Evolutionary conservation across 1,140 invertebrate species (phyloP).

Genomic region (Pseudomyrmex pallidus): DNA sequence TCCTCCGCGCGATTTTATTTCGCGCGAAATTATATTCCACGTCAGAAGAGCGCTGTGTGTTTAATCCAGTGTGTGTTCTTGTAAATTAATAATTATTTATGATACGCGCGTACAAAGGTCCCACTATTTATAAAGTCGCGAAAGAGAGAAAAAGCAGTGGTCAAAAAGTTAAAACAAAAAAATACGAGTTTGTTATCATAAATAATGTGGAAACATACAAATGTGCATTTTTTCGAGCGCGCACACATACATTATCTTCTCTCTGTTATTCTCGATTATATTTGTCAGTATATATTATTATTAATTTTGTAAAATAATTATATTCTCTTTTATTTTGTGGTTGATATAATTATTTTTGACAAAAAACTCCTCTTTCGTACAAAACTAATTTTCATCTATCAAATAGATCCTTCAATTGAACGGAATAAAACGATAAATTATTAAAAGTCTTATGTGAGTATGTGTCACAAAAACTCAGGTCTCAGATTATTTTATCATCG

Average conservation of each 20-base stretch:
- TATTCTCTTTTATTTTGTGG: no score
- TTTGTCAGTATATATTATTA: no score
- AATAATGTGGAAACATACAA: no score
- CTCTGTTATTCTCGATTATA: no score
- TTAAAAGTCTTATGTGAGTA: background rate
- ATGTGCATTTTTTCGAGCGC: no score
- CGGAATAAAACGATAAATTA: constrained; percentile 20
- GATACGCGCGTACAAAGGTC: background rate
- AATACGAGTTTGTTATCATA: background rate
- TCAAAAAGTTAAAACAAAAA: background rate
- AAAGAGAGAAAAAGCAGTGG: background rate
- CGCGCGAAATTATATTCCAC: background rate
- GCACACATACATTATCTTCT: no score
- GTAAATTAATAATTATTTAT: background rate
- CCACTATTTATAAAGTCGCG: background rate
- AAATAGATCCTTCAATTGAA: no score
- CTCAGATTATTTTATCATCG: constrained; percentile 23
- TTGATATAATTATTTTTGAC: no score
- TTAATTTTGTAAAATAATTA: no score
- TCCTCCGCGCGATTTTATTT: background rate
- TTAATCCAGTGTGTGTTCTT: background rate
- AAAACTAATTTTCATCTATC: no score
- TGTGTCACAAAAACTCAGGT: background rate
- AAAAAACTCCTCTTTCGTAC: no score
- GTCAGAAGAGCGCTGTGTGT: no score